Percentiles rank a stretch among this genome's conserved stretches.
phyloP scores from a whole-genome alignment of 1,140 invertebrate species.

The Micrasema minimum region DNA sequence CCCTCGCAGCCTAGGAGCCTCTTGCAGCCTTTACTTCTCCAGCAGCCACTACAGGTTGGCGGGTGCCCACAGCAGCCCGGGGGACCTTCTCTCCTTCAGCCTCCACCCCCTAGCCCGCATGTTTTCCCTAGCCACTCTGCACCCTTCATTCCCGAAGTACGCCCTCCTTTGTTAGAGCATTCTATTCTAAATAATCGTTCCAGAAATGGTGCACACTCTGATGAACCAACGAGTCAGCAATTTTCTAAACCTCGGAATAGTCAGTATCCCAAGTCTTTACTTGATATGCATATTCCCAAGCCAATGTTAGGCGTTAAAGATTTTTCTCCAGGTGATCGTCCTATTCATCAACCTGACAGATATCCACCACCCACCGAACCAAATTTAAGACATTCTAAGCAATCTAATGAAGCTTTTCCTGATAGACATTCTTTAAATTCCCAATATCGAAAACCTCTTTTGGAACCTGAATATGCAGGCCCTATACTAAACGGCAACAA shows the following conservation, averaged over 20 bases:
- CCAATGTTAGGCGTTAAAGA: conserved; percentile 40
- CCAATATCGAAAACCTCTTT: too few relatives aligned
- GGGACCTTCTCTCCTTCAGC: conserved; percentile 6
- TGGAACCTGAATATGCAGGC: too few relatives aligned
- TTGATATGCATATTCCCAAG: conserved; percentile 44
- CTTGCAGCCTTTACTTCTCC: background rate
- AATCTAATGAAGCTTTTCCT: too few relatives aligned
- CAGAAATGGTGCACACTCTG: conserved; percentile 8
- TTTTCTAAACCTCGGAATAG: conserved; percentile 10
- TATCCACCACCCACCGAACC: conserved; percentile 5
- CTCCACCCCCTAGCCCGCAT: background rate
- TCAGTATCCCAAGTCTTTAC: conserved; percentile 44
- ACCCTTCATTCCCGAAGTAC: background rate
- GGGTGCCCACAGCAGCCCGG: background rate
- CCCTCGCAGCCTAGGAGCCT: background rate
- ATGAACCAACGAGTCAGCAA: background rate
- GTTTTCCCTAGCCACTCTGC: background rate
- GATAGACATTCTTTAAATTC: too few relatives aligned
- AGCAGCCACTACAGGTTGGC: background rate
- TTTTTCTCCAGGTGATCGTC: background rate
- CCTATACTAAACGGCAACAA: background rate
- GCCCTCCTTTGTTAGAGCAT: too few relatives aligned
- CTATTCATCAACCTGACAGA: background rate
- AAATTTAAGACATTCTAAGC: too few relatives aligned
- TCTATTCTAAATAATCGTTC: conserved; percentile 12